Evolutionary conservation across 2,888 invertebrate genomes (phyloP), one percentile per base, ranked within the genome.

Genomic region (Parascotia fuliginaria): DNA sequence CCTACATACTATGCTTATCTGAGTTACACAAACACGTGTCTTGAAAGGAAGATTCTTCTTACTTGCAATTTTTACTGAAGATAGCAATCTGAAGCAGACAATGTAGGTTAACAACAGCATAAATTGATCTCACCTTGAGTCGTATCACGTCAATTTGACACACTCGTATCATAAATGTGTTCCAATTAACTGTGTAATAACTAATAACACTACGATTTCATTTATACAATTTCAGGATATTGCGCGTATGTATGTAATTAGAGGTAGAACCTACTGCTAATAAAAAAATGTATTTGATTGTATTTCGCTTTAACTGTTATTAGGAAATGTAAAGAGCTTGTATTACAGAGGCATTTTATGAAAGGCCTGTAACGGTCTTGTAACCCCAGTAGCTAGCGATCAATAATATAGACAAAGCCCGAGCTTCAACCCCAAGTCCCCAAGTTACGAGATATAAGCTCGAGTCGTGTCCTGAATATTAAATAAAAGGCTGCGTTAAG

Each of bases 111-210:
- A 69, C 60, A 70, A 58, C 59, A 58, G 40, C 55, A 37, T 55
- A 46, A 73, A 81, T 77, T 75, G 50, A 73, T 71, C 34, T 67
- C 65, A 68, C 81, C 81, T 79, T 78, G 73, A 63, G 53, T 47
- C 29, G 33, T 55, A 55, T 47, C 33, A 57, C 58, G 50, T 37
- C 54, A 45, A 59, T 65, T 65, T 60, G 52, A 63, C 50, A 49
- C 55, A 49, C 60, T 53, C 60, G 60, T 69, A 61, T 63, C 65
- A 46, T 64, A 63, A 60, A 58, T 50, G 40, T 54, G 42, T 48
- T 55, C 32, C 49, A 63, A 56, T 67, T 55, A 60, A 42, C 39
- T 49, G 0, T 24, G 32, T 45, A 51, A 55, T 37, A 60, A 54
- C 47, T n/a, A n/a, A n/a, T n/a, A n/a, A n/a, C n/a, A n/a, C n/a